Percentiles rank a stretch among this genome's conserved stretches.
Conservation (phyloP, 37 sponge, comb jelly and placozoan species). For the Oscarella lobularis region DNA sequence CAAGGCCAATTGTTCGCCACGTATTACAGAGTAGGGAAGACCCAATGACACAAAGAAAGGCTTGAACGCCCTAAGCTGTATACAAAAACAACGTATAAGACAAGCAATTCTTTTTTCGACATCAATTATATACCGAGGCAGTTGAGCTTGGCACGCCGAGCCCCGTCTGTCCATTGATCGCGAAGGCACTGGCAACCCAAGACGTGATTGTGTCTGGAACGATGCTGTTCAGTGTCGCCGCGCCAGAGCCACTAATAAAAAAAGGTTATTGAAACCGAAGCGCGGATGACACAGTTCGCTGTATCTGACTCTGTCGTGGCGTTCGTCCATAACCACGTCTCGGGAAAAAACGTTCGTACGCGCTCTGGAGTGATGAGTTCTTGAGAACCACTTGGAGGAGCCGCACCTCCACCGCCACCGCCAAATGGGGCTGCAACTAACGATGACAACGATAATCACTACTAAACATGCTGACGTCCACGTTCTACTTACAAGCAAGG, state of each 20-base stretch:
- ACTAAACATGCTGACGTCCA: neutral
- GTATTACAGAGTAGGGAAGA: slow-evolving; percentile 13
- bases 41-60: slow-evolving; percentile 10
- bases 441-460: neutral
- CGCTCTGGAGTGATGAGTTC: slow-evolving; percentile 5
- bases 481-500: neutral
- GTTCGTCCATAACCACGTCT: slow-evolving; percentile 11
- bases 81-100: no score
- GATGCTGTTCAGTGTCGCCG: neutral
- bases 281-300: neutral
- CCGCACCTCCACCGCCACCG: neutral
- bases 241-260: no score
- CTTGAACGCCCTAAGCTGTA: slow-evolving; percentile 5
- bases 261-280: neutral
- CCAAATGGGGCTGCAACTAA: neutral
- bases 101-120: no score
- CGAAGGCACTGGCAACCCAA: slow-evolving; percentile 15
- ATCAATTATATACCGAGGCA: slow-evolving; percentile 2
- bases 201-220: slow-evolving; percentile 12
- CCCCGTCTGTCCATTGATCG: neutral
- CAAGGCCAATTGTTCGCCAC: slow-evolving; percentile 9
- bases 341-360: slow-evolving; percentile 12
- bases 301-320: neutral
- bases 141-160: slow-evolving; percentile 13
- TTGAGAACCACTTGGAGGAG: neutral